These are phyloP conservation scores for Phymastichus coffea DNA, from an alignment of 1,140 invertebrate species.

Conservation along the genomic window DNA sequence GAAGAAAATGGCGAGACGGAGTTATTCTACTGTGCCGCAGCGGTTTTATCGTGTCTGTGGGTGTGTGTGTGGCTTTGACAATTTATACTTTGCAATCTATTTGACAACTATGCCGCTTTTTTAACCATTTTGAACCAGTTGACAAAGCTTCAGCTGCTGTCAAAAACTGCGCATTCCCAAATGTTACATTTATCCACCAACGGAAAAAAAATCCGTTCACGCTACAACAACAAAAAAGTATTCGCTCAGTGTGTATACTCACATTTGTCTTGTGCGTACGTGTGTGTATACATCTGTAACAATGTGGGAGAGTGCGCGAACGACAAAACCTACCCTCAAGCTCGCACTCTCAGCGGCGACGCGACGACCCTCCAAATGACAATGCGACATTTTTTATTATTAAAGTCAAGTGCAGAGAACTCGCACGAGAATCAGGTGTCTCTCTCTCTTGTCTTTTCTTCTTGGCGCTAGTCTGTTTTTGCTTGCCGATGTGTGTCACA, in stretches of 20 bases:
- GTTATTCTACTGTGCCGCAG: neutral
- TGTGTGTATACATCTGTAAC: neutral
- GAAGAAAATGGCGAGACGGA: neutral
- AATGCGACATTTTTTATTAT: constrained; percentile 53
- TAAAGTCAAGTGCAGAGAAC: constrained; percentile 39
- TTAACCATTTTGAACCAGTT: too few species aligned
- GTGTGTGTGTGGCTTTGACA: too few species aligned
- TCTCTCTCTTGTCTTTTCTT: constrained; percentile 21
- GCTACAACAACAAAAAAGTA: too few species aligned
- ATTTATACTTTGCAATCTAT: too few species aligned
- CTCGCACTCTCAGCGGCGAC: constrained; percentile 1
- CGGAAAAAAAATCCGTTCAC: too few species aligned
- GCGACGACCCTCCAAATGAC: constrained; percentile 41
- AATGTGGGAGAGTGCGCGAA: neutral
- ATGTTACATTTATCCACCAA: too few species aligned
- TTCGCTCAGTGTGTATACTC: constrained; percentile 21
- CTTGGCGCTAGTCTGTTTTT: too few species aligned
- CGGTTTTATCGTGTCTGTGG: too few species aligned
- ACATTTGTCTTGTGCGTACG: neutral
- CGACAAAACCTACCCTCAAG: constrained; percentile 40
- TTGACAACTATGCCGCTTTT: too few species aligned
- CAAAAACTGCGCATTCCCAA: too few species aligned
- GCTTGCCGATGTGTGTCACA: too few species aligned
- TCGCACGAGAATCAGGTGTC: constrained; percentile 38
- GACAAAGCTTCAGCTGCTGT: too few species aligned